phyloP scores from a whole-genome alignment of 1,140 invertebrate species.

The Microvelia longipes region DNA sequence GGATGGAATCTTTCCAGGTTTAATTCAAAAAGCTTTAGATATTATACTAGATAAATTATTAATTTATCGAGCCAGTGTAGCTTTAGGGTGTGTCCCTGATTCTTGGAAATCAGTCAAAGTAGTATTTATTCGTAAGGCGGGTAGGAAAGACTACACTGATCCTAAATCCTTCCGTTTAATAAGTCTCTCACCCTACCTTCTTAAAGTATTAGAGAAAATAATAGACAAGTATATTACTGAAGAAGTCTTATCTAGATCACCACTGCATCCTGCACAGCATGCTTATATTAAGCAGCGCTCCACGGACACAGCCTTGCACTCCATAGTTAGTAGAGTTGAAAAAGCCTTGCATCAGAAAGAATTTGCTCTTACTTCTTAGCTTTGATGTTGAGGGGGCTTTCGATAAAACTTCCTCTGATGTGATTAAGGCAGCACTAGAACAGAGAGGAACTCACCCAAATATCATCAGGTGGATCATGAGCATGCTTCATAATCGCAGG shows the following conservation, averaged over 20 bases:
- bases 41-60: no score
- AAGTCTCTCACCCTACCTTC: neutral
- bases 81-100: neutral
- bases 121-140: neutral
- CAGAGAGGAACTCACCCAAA: neutral
- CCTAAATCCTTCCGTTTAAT: neutral
- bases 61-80: no score
- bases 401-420: neutral
- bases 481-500: neutral
- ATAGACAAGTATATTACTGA: neutral
- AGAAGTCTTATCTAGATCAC: neutral
- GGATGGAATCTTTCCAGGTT: no score
- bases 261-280: neutral
- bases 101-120: neutral
- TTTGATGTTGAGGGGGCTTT: neutral
- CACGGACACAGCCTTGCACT: neutral
- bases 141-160: neutral
- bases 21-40: no score
- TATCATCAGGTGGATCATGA: neutral
- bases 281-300: neutral
- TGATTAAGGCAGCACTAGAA: neutral
- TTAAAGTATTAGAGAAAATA: neutral
- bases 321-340: neutral
- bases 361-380: neutral
- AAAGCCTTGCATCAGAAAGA: neutral